These are phyloP conservation scores for Diarsia mendica DNA, from an alignment of 2,888 invertebrate species.

Conservation along the genomic window DNA sequence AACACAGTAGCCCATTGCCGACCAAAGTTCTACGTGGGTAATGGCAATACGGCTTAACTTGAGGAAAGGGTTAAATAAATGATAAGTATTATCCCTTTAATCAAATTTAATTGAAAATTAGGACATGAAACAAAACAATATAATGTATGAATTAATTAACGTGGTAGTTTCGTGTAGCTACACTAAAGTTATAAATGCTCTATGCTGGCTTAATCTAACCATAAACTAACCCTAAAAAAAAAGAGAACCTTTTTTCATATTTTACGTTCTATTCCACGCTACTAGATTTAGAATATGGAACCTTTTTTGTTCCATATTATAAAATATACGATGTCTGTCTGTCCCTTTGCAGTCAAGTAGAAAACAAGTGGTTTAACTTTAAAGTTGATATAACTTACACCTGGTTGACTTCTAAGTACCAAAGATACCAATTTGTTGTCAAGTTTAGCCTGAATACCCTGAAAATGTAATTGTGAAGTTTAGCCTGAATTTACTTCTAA, in stretches of 20 bases:
- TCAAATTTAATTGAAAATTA: neutral
- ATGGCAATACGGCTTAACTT: neutral
- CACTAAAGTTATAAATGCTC: neutral
- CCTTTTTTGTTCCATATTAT: conserved; percentile 43
- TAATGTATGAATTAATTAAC: too few relatives aligned
- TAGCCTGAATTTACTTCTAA: too few relatives aligned
- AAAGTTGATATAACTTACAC: neutral
- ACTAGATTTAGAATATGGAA: conserved; percentile 43
- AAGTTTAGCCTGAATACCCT: too few relatives aligned
- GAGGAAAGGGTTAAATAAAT: neutral
- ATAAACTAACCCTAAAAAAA: conserved; percentile 21
- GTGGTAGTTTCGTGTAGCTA: neutral
- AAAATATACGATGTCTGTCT: conserved; percentile 32
- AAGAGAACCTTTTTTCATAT: conserved; percentile 32
- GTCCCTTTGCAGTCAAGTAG: conserved; percentile 31
- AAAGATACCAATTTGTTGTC: too few relatives aligned
- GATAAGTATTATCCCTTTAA: neutral
- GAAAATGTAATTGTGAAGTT: neutral
- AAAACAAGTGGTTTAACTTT: conserved; percentile 32
- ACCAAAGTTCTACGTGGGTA: too few relatives aligned
- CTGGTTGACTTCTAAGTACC: too few relatives aligned
- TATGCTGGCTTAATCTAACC: conserved; percentile 21
- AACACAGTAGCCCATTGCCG: neutral
- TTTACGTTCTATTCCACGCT: conserved; percentile 57
- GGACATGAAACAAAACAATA: neutral